Base-by-base conservation (phyloP, 2,797 vertebrate species). In the Gallinago solitaria region DNA sequence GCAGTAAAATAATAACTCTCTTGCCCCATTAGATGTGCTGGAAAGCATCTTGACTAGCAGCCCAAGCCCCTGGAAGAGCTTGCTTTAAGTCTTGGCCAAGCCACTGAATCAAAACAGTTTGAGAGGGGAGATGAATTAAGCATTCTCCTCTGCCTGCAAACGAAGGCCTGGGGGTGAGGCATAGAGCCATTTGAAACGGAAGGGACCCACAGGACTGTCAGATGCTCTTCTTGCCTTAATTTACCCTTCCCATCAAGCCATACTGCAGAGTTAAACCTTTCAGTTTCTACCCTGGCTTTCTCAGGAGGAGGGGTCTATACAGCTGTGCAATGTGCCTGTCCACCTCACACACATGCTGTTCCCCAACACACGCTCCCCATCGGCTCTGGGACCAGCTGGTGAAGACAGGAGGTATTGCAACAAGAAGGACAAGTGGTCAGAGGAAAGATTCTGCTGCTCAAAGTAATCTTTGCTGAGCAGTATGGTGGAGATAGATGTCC, bases 21-120 rank as follows among this genome's bases (percentile, higher is more conserved):
- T 59, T 83, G 56, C 43, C 67, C 60, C 3, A 0, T 51, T n/a
- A 74, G 65, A 24, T 43, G 43, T 73, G 50, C 83, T 83, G 43
- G 69, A 82, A 83, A 96, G 32, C 39, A 84, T 45, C 87, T 37
- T 73, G 61, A 93, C 53, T 33, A 63, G 76, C 73, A 94, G 71
- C 45, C 77, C 83, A 73, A 2, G 56, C 16, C 63, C 63, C 59
- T 71, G 59, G 35, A 92, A 93, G 20, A 79, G 12, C 56, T 68
- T 61, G 41, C 61, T 78, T 92, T 56, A 93, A 79, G 53, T 79
- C 56, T 68, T 70, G 45, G 74, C 91, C 67, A 50, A 95, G 41
- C 56, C n/a, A 79, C 2, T 53, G 71, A 75, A 82, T 47, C 41
- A 64, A 75, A 95, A 65, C 24, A 90, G 41, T 70, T 75, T 39